Evolutionary conservation across 2,797 vertebrate species (phyloP).

Genomic region (Phrynocephalus vlangalii): DNA sequence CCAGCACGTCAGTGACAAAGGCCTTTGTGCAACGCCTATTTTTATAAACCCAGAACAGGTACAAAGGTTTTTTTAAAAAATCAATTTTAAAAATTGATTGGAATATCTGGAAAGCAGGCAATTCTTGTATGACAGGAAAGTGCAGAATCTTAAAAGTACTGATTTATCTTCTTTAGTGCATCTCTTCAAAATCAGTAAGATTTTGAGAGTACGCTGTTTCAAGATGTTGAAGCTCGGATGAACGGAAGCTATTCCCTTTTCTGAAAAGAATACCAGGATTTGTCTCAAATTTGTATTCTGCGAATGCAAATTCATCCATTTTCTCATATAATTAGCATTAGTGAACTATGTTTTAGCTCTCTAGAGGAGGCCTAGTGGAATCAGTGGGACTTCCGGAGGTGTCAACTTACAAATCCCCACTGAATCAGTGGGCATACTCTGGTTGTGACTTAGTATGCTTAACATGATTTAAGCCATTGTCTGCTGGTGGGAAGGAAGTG

Average conservation of each 20-base stretch:
- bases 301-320: no score
- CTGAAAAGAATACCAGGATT: no score
- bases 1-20: conserved; percentile 40
- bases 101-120: neutral
- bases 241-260: neutral
- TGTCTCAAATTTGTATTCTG: no score
- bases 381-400: no score
- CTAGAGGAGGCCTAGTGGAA: no score
- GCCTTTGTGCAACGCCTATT: neutral
- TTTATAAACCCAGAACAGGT: neutral
- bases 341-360: no score
- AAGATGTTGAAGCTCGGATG: neutral
- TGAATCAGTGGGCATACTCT: no score
- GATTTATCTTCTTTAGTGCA: neutral
- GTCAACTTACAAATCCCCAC: no score
- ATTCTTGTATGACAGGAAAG: neutral
- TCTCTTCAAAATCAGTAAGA: neutral
- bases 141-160: neutral
- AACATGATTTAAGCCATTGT: no score
- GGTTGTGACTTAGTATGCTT: no score
- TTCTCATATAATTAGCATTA: neutral
- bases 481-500: no score
- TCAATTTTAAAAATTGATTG: neutral
- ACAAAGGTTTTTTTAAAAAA: neutral
- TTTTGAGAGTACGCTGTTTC: neutral